Percentiles rank a stretch among this genome's conserved stretches.
Conservation (phyloP, 2,888 invertebrate species). For the Napeogenes sylphis region DNA sequence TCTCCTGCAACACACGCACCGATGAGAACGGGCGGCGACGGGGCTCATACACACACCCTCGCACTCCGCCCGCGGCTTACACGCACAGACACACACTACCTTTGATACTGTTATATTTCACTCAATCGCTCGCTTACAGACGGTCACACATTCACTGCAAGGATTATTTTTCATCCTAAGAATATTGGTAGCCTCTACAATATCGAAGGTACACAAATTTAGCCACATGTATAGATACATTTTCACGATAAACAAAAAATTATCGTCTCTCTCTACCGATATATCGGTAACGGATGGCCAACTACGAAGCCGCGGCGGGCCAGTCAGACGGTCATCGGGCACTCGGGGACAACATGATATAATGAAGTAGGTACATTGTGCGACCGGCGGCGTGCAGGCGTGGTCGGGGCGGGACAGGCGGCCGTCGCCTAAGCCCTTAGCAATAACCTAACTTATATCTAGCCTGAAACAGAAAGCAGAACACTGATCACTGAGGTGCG, state of each 20-base stretch:
- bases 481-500: conserved; percentile 66
- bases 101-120: too few species aligned
- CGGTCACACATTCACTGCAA: too few species aligned
- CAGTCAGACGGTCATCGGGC: conserved; percentile 29
- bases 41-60: conserved; percentile 3
- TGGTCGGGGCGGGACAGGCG: conserved; percentile 36
- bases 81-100: conserved; percentile 8
- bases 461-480: conserved; percentile 76
- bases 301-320: conserved; percentile 23
- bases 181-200: too few species aligned
- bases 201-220: too few species aligned
- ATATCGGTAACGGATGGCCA: conserved; percentile 16
- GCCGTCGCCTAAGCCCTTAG: conserved; percentile 38
- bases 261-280: too few species aligned
- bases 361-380: conserved; percentile 63
- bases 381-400: conserved; percentile 45
- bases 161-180: too few species aligned
- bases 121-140: too few species aligned
- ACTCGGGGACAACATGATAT: conserved; percentile 41
- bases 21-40: conserved; percentile 31
- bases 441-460: conserved; percentile 73
- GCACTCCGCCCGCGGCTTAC: conserved; percentile 8
- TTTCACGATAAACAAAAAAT: too few species aligned
- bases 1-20: conserved; percentile 47
- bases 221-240: too few species aligned